Evolutionary conservation across 2,113 vertebrate genomes (phyloP).

Genomic region (Ictalurus punctatus): DNA sequence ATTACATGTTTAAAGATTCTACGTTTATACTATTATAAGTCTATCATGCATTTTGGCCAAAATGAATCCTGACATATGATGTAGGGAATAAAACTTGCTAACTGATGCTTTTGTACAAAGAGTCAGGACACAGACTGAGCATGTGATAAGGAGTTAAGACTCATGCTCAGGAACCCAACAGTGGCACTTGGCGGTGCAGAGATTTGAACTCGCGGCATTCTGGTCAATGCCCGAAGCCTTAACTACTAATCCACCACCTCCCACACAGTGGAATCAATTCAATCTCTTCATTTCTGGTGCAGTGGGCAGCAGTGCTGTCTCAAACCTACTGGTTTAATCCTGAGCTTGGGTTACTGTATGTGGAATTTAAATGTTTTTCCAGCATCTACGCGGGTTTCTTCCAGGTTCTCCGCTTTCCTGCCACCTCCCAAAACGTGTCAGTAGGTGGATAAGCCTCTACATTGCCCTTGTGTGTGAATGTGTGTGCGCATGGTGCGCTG

Average conservation of each 20-base stretch:
- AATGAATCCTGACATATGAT: background rate
- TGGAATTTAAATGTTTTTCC: background rate
- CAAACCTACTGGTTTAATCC: background rate
- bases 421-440: background rate
- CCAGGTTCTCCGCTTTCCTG: background rate
- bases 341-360: background rate
- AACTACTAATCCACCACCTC: background rate
- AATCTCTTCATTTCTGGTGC: background rate
- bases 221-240: background rate
- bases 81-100: background rate
- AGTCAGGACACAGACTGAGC: background rate
- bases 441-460: background rate
- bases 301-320: background rate
- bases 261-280: background rate
- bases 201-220: background rate
- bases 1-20: background rate
- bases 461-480: background rate
- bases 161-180: background rate
- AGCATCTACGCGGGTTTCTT: background rate
- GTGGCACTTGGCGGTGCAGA: background rate
- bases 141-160: background rate
- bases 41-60: background rate
- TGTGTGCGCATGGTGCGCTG: background rate
- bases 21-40: background rate
- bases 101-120: background rate